Conservation (phyloP, 2,113 vertebrate species). For the Crocuta crocuta region DNA sequence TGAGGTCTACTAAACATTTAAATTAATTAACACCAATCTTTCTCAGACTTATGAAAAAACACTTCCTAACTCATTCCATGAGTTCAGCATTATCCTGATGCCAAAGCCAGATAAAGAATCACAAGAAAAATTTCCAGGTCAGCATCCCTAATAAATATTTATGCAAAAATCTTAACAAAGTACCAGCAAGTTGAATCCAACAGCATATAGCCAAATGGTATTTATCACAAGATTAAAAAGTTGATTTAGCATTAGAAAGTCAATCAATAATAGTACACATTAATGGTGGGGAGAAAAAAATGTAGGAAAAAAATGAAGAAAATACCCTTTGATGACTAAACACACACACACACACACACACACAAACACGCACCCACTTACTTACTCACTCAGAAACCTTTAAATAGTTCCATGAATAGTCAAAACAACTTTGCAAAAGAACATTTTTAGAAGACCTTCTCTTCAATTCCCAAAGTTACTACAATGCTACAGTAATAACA, state of each 20-base stretch:
- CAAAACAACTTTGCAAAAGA: neutral
- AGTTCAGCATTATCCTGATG: neutral
- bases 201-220: neutral
- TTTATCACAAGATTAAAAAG: neutral
- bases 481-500: neutral
- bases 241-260: neutral
- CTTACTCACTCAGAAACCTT: neutral
- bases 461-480: neutral
- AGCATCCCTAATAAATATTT: too few species aligned
- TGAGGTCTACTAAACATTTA: neutral
- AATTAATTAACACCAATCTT: neutral
- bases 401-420: neutral
- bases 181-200: neutral
- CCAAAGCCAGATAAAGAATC: neutral
- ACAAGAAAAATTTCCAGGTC: neutral
- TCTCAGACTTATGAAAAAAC: neutral
- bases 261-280: neutral
- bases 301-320: neutral
- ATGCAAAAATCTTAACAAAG: neutral
- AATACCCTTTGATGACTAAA: neutral
- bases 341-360: too few species aligned
- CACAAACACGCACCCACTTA: neutral
- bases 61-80: neutral
- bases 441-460: neutral
- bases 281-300: neutral